Conservation (phyloP, 2,113 vertebrate species). For the Tetraodon nigroviridis region DNA sequence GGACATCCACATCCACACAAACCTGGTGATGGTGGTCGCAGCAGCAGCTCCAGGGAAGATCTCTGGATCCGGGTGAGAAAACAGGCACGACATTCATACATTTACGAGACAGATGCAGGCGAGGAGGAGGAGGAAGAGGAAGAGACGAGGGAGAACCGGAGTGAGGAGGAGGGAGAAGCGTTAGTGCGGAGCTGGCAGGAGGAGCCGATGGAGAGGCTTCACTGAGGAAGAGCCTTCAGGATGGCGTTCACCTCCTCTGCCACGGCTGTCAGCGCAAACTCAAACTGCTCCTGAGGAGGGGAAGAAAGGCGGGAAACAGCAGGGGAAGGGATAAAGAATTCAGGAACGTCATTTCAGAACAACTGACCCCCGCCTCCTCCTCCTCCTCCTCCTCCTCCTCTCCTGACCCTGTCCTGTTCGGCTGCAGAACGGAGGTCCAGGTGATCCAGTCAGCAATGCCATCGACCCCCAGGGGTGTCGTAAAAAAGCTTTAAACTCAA, state of each 20-base stretch:
- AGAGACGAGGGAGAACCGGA: slow-evolving; percentile 23
- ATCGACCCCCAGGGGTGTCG: slow-evolving; percentile 66
- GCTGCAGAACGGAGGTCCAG: slow-evolving; percentile 41
- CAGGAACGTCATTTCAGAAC: slow-evolving; percentile 31
- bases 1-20: slow-evolving; percentile 39
- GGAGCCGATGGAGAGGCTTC: slow-evolving; percentile 45
- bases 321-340: slow-evolving; percentile 4
- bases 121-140: slow-evolving; percentile 44
- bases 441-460: slow-evolving; percentile 24
- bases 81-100: slow-evolving; percentile 59
- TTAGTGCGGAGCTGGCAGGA: slow-evolving; percentile 59
- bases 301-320: not conserved
- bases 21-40: slow-evolving; percentile 2
- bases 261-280: slow-evolving; percentile 77
- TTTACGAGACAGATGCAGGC: slow-evolving; percentile 54
- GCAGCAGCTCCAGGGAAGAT: slow-evolving; percentile 21
- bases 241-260: slow-evolving; percentile 80
- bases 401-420: slow-evolving; percentile 27
- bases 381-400: slow-evolving; percentile 11
- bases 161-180: slow-evolving; percentile 42
- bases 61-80: slow-evolving; percentile 46
- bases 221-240: slow-evolving; percentile 73
- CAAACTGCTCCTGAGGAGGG: slow-evolving; percentile 74
- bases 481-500: slow-evolving; percentile 63
- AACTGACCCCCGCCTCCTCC: slow-evolving; percentile 35